Evolutionary conservation across 2,888 invertebrate genomes (phyloP).

Genomic region (Stramonita haemastoma): DNA sequence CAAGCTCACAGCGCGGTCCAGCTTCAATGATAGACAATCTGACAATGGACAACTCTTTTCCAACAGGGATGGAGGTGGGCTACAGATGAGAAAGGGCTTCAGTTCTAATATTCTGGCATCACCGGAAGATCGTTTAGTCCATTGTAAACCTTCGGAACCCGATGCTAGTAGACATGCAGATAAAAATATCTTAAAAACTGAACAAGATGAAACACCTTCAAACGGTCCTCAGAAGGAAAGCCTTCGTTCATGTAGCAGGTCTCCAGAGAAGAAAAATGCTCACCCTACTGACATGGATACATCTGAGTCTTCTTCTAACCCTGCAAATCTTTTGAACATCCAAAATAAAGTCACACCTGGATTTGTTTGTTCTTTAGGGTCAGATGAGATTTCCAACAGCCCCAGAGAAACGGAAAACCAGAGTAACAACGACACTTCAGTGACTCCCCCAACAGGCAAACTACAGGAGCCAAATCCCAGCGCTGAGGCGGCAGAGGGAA

Average conservation of each 20-base stretch:
- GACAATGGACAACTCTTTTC: background rate
- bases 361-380: background rate
- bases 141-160: background rate
- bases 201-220: background rate
- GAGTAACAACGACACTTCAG: background rate
- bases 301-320: background rate
- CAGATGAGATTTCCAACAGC: background rate
- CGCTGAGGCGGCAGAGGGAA: background rate
- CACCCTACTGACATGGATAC: background rate
- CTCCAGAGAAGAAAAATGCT: background rate
- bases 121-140: background rate
- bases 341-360: no score
- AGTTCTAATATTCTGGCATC: background rate
- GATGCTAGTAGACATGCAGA: background rate
- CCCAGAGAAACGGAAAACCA: background rate
- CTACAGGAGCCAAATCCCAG: background rate
- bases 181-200: no score
- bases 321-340: background rate
- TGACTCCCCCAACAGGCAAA: background rate
- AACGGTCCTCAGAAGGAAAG: background rate
- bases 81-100: background rate
- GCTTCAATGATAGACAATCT: background rate
- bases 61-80: background rate
- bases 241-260: no score
- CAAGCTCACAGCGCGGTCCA: background rate